Percentiles rank a stretch among this genome's conserved stretches.
These are phyloP conservation scores for Drosophila mauritiana DNA, from an alignment of 1,140 invertebrate species.

Conservation along the genomic window DNA sequence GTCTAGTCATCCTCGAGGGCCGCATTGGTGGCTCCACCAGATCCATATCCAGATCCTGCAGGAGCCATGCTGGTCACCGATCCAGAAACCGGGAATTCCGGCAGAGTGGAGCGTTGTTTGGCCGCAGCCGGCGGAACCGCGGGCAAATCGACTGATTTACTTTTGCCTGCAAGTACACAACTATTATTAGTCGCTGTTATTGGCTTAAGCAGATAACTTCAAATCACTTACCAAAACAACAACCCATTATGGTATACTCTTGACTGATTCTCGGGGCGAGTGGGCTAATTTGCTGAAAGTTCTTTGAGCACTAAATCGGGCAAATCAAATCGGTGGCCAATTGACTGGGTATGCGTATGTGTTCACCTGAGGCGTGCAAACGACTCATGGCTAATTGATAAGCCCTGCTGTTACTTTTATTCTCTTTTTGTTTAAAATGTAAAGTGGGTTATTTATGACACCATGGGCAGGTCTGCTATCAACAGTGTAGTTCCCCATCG, in stretches of 20 bases:
- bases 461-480: constrained; percentile 52
- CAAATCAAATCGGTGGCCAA: constrained; percentile 76
- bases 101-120: constrained; percentile 52
- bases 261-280: constrained; percentile 27
- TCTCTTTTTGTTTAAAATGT: constrained; percentile 70
- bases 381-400: constrained; percentile 69
- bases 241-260: constrained; percentile 60
- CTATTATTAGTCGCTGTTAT: constrained; percentile 9
- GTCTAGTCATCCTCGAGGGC: constrained; percentile 59
- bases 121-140: constrained; percentile 60
- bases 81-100: constrained; percentile 53
- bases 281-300: constrained; percentile 45
- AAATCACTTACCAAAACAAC: constrained; percentile 68
- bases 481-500: constrained; percentile 18
- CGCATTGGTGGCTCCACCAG: constrained; percentile 48
- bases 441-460: constrained; percentile 78
- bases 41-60: constrained; percentile 14
- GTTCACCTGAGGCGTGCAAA: constrained; percentile 52
- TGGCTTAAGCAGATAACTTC: constrained; percentile 8
- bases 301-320: constrained; percentile 70
- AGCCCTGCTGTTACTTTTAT: constrained; percentile 63
- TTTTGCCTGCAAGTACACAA: constrained; percentile 47
- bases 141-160: constrained; percentile 74
- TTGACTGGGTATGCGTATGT: constrained; percentile 47
- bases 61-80: constrained; percentile 22